These are phyloP conservation scores for Leuciscus waleckii DNA, from an alignment of 2,797 vertebrate genomes.

Conservation along the genomic window DNA sequence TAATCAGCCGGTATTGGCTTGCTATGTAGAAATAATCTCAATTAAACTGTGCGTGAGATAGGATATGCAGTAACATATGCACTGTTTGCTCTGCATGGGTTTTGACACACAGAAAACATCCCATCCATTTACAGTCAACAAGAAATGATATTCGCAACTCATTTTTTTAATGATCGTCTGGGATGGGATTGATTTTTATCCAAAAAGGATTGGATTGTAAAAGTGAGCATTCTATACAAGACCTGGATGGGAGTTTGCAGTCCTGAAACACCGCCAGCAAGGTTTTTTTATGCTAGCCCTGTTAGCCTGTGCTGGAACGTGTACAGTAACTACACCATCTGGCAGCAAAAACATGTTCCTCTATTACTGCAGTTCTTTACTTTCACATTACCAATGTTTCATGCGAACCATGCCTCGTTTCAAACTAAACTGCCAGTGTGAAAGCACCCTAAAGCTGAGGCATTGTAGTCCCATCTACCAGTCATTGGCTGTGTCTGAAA, in stretches of 20 bases:
- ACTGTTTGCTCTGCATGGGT: not conserved
- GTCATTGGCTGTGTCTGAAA: too few species aligned
- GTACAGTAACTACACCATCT: conserved; percentile 8
- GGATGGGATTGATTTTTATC: not conserved
- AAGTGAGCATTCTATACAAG: conserved; percentile 12
- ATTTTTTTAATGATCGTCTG: not conserved
- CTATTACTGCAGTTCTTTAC: not conserved
- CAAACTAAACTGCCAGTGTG: too few species aligned
- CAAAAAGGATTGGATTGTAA: not conserved
- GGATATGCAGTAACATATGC: conserved; percentile 1
- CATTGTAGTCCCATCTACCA: too few species aligned
- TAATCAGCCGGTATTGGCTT: conserved; percentile 47
- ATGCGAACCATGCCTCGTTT: too few species aligned
- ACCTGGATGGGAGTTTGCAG: not conserved
- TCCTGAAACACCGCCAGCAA: not conserved
- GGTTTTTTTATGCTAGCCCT: not conserved
- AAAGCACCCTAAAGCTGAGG: too few species aligned
- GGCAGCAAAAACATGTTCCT: conserved; percentile 1
- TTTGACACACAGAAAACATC: not conserved
- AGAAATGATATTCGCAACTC: not conserved
- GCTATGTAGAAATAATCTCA: conserved; percentile 38
- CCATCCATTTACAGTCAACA: conserved; percentile 6
- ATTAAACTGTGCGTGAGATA: conserved; percentile 42
- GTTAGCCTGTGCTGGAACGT: not conserved
- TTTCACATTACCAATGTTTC: too few species aligned